These are phyloP conservation scores for Acheta domesticus DNA, from an alignment of 2,888 invertebrate genomes.

Conservation along the genomic window DNA sequence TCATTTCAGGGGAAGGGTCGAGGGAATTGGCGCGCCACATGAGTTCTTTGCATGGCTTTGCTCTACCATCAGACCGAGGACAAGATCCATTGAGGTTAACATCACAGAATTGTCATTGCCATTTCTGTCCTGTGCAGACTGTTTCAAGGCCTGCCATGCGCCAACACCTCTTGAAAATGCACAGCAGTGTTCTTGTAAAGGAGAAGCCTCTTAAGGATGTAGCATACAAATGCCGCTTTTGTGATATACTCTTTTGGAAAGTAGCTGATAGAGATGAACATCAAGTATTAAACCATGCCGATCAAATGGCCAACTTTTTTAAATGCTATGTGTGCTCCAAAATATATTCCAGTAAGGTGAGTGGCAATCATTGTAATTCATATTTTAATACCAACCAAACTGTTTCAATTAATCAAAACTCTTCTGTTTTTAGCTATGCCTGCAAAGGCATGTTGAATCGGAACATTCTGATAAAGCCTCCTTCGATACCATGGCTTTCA, in stretches of 20 bases:
- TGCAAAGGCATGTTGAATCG: slow-evolving; percentile 33
- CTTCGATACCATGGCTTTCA: slow-evolving; percentile 31
- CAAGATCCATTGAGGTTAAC: slow-evolving; percentile 25
- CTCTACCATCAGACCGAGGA: slow-evolving; percentile 25
- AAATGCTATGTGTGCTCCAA: slow-evolving; percentile 35
- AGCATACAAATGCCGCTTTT: slow-evolving; percentile 53
- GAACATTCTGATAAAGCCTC: slow-evolving; percentile 27
- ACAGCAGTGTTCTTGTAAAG: slow-evolving; percentile 30
- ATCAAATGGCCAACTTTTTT: slow-evolving; percentile 33
- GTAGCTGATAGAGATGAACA: slow-evolving; percentile 52
- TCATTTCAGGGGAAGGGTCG: slow-evolving; percentile 48
- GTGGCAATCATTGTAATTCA: background rate
- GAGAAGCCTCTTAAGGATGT: slow-evolving; percentile 51
- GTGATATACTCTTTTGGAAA: slow-evolving; percentile 54
- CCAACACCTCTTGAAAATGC: slow-evolving; percentile 38
- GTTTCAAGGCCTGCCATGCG: slow-evolving; percentile 50
- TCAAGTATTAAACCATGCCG: slow-evolving; percentile 35
- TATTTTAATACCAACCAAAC: background rate
- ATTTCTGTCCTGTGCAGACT: slow-evolving; percentile 36
- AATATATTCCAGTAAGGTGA: slow-evolving; percentile 36
- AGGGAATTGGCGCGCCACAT: slow-evolving; percentile 40
- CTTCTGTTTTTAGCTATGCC: slow-evolving; percentile 30
- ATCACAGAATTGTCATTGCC: slow-evolving; percentile 29
- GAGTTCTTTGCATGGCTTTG: slow-evolving; percentile 34
- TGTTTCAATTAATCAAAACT: background rate